Evolutionary conservation across 1,140 invertebrate species (phyloP).

Genomic region (Charaxes varanes): DNA sequence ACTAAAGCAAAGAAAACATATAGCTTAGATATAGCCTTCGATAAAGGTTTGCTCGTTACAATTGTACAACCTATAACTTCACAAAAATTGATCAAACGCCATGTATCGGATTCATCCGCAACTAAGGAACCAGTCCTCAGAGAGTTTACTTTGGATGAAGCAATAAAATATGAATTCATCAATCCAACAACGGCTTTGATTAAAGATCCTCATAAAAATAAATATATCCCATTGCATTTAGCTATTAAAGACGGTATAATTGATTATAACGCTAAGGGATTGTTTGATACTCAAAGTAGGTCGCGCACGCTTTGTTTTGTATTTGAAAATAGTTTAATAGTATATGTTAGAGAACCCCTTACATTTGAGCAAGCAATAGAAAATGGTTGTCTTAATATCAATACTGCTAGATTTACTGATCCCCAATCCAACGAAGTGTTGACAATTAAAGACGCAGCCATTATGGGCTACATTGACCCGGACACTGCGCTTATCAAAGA

Average conservation of each 20-base stretch:
- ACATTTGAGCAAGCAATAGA: conserved; percentile 87
- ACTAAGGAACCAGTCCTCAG: conserved; percentile 74
- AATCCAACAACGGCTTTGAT: conserved; percentile 85
- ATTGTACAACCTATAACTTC: conserved; percentile 82
- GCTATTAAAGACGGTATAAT: conserved; percentile 83
- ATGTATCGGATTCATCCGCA: conserved; percentile 53
- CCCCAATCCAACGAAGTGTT: conserved; percentile 80
- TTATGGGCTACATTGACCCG: conserved; percentile 88
- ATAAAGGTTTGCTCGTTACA: conserved; percentile 83
- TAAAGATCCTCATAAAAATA: conserved; percentile 84
- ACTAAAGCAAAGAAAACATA: conserved; percentile 83
- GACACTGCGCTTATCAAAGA: conserved; percentile 93
- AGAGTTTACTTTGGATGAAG: conserved; percentile 86
- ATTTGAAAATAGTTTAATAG: conserved; percentile 82
- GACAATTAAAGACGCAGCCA: conserved; percentile 89
- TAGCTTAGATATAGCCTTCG: conserved; percentile 83
- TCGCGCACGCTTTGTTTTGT: conserved; percentile 79
- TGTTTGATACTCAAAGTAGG: conserved; percentile 80
- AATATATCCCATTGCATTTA: conserved; percentile 81
- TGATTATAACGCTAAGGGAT: conserved; percentile 77
- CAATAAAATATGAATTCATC: conserved; percentile 84
- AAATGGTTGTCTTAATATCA: conserved; percentile 80
- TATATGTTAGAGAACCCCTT: conserved; percentile 82
- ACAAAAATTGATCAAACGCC: conserved; percentile 74
- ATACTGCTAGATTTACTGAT: conserved; percentile 85